Evolutionary conservation across 2,797 vertebrate species (phyloP), one percentile per base, ranked within the genome.

Genomic region (Limosa lapponica): DNA sequence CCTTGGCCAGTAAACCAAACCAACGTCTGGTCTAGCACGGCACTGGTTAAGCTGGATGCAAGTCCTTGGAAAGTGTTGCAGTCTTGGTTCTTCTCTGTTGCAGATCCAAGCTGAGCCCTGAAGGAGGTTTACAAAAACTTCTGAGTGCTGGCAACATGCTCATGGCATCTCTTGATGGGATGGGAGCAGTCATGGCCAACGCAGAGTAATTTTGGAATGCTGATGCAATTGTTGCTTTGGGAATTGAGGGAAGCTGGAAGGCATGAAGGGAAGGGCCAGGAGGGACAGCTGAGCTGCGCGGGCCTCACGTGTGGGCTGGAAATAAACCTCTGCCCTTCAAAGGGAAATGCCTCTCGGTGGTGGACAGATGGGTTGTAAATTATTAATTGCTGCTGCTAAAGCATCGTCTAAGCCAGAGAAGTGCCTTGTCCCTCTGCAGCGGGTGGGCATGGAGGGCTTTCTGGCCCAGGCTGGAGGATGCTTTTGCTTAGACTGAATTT

Each of bases 231-330:
- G 13, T 71, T 59, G 65, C 71, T 61, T 43, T 61, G 55, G 54
- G 52, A 65, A 39, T 66, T 0, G 7, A 46, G 44, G 58, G 57
- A 46, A 64, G 32, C 65, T 67, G 81, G 61, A 58, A 49, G 25
- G 22, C 6, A 2, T 10, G 74, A 64, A 62, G 39, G 7, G 41
- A 59, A 54, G 65, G 51, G 15, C 57, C 30, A 14, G 34, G 52
- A 72, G 24, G 36, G 28, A 27, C 36, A 36, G 61, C 36, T 73
- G 34, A 57, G 44, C 44, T 32, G 28, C 3, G 4, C 48, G 39
- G 41, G 41, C 37, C 23, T 61, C 0, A 1, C 9, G 2, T 1
- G 2, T 20, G 39, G 67, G 15, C 43, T 88, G 61, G 48, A 25
- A 13, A 41, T 54, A 54, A 70, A 43, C 9, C 15, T 22, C 17